Percentiles rank a stretch among this genome's conserved stretches.
phyloP scores from a whole-genome alignment of 2,113 vertebrate species.

The Pipa parva region DNA sequence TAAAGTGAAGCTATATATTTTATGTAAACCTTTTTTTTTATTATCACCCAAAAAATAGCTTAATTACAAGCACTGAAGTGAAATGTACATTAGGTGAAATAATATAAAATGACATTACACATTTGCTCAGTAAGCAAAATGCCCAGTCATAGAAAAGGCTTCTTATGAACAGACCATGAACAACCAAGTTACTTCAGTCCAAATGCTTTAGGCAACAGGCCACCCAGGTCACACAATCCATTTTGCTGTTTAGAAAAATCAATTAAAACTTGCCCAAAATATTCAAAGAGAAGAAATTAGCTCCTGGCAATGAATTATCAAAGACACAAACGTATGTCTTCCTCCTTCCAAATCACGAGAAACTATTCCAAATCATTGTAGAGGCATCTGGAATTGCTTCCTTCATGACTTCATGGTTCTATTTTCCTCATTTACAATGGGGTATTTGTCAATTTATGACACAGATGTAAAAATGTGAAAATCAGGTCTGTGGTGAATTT shows the following conservation, averaged over 20 bases:
- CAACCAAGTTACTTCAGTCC: neutral
- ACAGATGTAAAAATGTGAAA: neutral
- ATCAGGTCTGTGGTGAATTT: slow-evolving; percentile 10
- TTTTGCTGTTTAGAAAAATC: slow-evolving; percentile 44
- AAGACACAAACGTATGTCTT: slow-evolving; percentile 47
- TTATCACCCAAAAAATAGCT: too few relatives aligned
- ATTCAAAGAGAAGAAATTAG: slow-evolving; percentile 49
- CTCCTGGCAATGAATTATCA: slow-evolving; percentile 49
- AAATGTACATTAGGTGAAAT: too few relatives aligned
- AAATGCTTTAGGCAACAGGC: slow-evolving; percentile 41
- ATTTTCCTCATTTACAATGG: slow-evolving; percentile 15
- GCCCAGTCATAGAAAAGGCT: too few relatives aligned
- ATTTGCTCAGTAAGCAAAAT: too few relatives aligned
- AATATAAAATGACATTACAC: too few relatives aligned
- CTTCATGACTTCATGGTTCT: slow-evolving; percentile 51
- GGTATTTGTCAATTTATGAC: slow-evolving; percentile 10
- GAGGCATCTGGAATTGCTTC: slow-evolving; percentile 48
- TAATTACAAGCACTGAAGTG: too few relatives aligned
- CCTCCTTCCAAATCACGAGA: slow-evolving; percentile 26
- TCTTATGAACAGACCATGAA: neutral
- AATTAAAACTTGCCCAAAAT: slow-evolving; percentile 48
- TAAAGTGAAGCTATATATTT: too few relatives aligned
- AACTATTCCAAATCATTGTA: slow-evolving; percentile 59
- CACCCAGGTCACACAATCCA: slow-evolving; percentile 32
- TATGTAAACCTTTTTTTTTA: too few relatives aligned